Evolutionary conservation across 2,797 vertebrate genomes (phyloP).

Genomic region (Amphiprion clarkii): DNA sequence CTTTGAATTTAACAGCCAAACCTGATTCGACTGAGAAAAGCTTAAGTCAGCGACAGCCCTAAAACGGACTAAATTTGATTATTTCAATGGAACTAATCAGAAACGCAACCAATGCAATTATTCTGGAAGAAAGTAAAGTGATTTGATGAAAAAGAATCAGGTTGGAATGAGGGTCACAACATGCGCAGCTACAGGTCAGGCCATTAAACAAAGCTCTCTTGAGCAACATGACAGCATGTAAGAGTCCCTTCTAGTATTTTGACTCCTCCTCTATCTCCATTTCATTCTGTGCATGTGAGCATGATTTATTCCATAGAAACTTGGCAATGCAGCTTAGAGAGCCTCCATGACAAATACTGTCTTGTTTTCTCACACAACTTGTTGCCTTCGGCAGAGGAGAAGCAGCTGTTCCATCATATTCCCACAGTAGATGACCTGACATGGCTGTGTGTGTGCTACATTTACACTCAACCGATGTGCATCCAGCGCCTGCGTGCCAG

Average conservation of each 20-base stretch:
- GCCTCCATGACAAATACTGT: not conserved
- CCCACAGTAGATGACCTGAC: conserved; percentile 20
- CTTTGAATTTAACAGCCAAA: too few relatives aligned
- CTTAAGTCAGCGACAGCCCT: too few relatives aligned
- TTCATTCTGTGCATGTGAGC: not conserved
- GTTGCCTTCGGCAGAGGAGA: not conserved
- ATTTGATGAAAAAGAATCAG: not conserved
- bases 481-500: conserved; percentile 24
- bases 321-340: not conserved
- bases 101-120: not conserved
- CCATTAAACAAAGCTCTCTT: conserved; percentile 1
- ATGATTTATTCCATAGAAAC: not conserved
- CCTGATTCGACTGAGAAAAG: too few relatives aligned
- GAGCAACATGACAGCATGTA: not conserved
- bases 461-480: conserved; percentile 20
- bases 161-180: not conserved
- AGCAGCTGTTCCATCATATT: conserved; percentile 27
- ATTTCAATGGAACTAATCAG: too few relatives aligned
- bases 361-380: conserved; percentile 3
- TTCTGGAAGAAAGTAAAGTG: conserved; percentile 7
- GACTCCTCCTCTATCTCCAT: not conserved
- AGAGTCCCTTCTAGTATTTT: not conserved
- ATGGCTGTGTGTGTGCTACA: conserved; percentile 9
- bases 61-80: too few relatives aligned
- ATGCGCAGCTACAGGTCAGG: not conserved